phyloP scores from a whole-genome alignment of 2,113 vertebrate species.

The Leptobrachium leishanense region DNA sequence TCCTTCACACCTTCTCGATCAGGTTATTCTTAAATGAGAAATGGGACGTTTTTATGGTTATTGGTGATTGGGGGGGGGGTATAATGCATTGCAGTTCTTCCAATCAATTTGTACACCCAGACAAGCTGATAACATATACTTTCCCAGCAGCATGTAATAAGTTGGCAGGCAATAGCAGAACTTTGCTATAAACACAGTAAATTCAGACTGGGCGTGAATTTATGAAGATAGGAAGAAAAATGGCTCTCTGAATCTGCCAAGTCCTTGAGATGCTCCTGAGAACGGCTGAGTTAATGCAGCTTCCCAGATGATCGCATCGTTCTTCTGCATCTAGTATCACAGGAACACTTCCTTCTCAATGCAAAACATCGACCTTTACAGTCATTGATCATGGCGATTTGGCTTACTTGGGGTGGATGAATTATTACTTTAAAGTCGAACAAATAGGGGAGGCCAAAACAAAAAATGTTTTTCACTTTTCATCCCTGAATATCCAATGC shows the following conservation, averaged over 20 bases:
- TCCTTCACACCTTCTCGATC: background rate
- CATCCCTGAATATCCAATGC: too few relatives aligned
- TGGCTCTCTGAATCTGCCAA: background rate
- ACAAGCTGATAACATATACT: background rate
- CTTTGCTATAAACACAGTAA: background rate
- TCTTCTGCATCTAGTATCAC: background rate
- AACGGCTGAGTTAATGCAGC: background rate
- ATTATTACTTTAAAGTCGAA: too few relatives aligned
- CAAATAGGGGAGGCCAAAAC: too few relatives aligned
- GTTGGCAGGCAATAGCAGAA: slow-evolving; percentile 2
- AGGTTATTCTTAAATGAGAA: background rate
- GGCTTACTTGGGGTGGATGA: too few relatives aligned
- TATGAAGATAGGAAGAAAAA: slow-evolving; percentile 9
- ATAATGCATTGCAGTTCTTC: background rate
- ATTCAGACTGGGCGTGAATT: background rate
- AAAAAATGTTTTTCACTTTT: too few relatives aligned
- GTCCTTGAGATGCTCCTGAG: slow-evolving; percentile 21
- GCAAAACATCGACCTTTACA: too few relatives aligned
- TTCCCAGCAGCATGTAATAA: background rate
- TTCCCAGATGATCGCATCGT: slow-evolving; percentile 12
- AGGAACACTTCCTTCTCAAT: too few relatives aligned
- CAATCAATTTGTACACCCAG: background rate
- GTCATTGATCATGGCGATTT: too few relatives aligned
- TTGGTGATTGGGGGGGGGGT: background rate
- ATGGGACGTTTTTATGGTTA: background rate